A percentile compares a stretch with the other conserved stretches of the same genome.
Evolutionary conservation across 2,113 vertebrate genomes (phyloP).

Genomic region (Mirounga angustirostris): DNA sequence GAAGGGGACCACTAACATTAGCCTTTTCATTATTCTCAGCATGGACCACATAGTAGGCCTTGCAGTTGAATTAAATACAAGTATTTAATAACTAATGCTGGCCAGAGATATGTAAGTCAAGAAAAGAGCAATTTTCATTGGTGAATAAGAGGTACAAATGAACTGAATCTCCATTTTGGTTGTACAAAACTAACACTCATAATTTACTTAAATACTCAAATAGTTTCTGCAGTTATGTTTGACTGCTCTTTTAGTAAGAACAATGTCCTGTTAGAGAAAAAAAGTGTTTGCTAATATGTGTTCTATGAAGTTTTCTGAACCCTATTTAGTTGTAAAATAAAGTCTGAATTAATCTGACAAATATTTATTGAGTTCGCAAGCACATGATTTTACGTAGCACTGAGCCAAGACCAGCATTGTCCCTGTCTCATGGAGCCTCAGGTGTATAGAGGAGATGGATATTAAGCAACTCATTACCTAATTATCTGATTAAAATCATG

Average conservation of each 20-base stretch:
- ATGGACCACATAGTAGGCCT: background rate
- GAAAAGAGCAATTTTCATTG: background rate
- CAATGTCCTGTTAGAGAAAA: background rate
- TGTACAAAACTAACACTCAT: conserved; percentile 17
- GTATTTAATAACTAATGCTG: background rate
- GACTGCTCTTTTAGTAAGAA: background rate
- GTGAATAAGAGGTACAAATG: background rate
- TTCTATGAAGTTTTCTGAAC: background rate
- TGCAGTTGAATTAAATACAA: background rate
- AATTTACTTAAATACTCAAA: background rate
- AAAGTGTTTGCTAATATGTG: background rate
- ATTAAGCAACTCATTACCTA: conserved; percentile 7
- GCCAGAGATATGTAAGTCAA: background rate
- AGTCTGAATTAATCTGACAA: background rate
- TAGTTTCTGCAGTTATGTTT: background rate
- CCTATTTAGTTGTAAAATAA: conserved; percentile 21
- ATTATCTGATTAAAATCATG: background rate
- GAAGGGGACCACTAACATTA: background rate
- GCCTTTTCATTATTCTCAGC: background rate
- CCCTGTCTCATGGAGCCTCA: background rate
- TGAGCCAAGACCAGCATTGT: background rate
- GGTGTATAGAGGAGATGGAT: background rate
- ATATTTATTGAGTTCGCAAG: background rate
- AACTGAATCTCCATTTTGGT: conserved; percentile 46
- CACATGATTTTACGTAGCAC: background rate